A percentile compares a stretch with the other conserved stretches of the same genome.
Conservation (phyloP, 2,797 vertebrate species). For the Paedocypris micromegethes region DNA sequence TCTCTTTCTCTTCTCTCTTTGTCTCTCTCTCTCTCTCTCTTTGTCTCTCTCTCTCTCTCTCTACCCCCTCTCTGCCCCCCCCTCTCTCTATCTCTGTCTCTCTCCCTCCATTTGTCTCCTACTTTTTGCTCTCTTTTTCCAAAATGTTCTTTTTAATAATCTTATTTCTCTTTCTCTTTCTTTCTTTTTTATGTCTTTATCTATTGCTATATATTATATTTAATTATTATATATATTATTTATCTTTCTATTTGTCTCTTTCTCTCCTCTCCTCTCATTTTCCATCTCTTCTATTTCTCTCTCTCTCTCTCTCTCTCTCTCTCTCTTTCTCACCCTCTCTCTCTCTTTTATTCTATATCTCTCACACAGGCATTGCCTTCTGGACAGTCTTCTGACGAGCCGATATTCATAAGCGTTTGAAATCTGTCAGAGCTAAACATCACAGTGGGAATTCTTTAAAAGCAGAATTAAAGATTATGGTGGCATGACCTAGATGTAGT, state of each 20-base stretch:
- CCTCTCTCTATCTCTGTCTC: slow-evolving; percentile 46
- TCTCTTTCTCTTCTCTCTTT: too few relatives aligned
- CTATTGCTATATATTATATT: too few relatives aligned
- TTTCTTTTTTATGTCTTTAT: too few relatives aligned
- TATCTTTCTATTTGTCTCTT: too few relatives aligned
- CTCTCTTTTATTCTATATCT: slow-evolving; percentile 50
- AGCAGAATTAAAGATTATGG: slow-evolving; percentile 19
- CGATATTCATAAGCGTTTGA: slow-evolving; percentile 36
- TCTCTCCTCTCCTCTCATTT: slow-evolving; percentile 44
- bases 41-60: slow-evolving; percentile 42
- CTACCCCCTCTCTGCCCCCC: slow-evolving; percentile 30
- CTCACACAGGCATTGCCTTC: slow-evolving; percentile 63
- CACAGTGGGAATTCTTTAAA: slow-evolving; percentile 25
- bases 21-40: slow-evolving; percentile 36
- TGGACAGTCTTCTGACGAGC: slow-evolving; percentile 53
- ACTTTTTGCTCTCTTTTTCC: too few relatives aligned
- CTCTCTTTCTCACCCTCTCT: slow-evolving; percentile 48
- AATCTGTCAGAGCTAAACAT: slow-evolving; percentile 35
- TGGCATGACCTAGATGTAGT: slow-evolving; percentile 41
- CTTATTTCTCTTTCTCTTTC: too few relatives aligned
- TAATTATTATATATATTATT: too few relatives aligned
- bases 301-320: slow-evolving; percentile 21
- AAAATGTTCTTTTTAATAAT: too few relatives aligned
- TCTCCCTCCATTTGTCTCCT: too few relatives aligned
- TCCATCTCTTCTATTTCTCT: slow-evolving; percentile 51